Evolutionary conservation across 2,888 invertebrate genomes (phyloP).

Genomic region (Catocala nupta): DNA sequence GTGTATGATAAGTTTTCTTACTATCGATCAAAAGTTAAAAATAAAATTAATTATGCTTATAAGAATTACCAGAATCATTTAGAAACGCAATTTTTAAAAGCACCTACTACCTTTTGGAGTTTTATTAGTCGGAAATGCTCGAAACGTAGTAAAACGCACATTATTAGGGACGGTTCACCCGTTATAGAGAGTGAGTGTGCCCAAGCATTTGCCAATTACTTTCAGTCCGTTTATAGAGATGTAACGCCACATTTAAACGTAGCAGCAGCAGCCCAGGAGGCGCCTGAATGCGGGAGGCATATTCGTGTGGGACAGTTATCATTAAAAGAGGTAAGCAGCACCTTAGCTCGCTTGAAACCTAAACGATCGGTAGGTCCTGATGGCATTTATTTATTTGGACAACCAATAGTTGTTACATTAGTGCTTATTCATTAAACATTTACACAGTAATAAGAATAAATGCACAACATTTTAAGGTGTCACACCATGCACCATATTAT

Average conservation of each 20-base stretch:
- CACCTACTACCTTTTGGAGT: background rate
- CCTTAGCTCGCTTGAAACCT: background rate
- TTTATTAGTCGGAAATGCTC: background rate
- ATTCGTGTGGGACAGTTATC: constrained; percentile 6
- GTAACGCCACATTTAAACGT: background rate
- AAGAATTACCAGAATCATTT: background rate
- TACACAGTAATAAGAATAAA: no score
- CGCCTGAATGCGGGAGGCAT: background rate
- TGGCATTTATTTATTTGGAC: no score
- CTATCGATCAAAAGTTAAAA: background rate
- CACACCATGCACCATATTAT: no score
- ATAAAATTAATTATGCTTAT: background rate
- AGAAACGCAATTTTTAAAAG: background rate
- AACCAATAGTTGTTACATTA: no score
- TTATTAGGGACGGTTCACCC: background rate
- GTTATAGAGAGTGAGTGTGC: constrained; percentile 1
- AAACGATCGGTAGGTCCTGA: constrained; percentile 2
- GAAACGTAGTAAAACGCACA: constrained; percentile 1
- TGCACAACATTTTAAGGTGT: no score
- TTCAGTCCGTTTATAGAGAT: constrained; percentile 1
- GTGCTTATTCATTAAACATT: no score
- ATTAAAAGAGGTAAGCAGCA: background rate
- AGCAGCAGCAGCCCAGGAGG: background rate
- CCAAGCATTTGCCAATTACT: background rate
- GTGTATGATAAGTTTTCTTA: background rate